phyloP scores from a whole-genome alignment of 2,113 vertebrate genomes.

The Passer domesticus region DNA sequence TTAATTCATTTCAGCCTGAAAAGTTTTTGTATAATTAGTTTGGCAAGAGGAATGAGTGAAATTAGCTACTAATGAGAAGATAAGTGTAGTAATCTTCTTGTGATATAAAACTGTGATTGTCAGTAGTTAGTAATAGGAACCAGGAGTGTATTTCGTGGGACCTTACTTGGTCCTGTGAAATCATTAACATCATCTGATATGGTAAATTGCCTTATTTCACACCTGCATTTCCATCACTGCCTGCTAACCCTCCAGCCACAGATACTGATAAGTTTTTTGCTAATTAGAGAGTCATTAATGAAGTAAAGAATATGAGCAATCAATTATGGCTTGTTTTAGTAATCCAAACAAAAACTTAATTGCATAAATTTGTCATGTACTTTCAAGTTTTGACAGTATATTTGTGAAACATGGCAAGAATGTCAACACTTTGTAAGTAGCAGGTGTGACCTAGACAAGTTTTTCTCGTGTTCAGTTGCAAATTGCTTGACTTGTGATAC shows the following conservation, averaged over 20 bases:
- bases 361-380: conserved; percentile 50
- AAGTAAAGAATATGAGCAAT: conserved; percentile 70
- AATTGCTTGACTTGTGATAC: conserved; percentile 12
- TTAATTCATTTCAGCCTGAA: conserved; percentile 73
- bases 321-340: conserved; percentile 60
- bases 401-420: conserved; percentile 52
- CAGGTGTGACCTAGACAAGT: conserved; percentile 20
- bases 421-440: conserved; percentile 18
- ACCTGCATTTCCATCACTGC: conserved; percentile 67
- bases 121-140: conserved; percentile 65
- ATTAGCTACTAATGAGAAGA: conserved; percentile 80
- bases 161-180: conserved; percentile 63
- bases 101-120: conserved; percentile 69
- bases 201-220: conserved; percentile 73
- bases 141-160: conserved; percentile 62
- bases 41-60: conserved; percentile 72
- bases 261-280: conserved; percentile 67
- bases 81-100: conserved; percentile 73
- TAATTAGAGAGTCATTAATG: conserved; percentile 74
- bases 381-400: conserved; percentile 49
- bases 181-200: conserved; percentile 70
- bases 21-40: conserved; percentile 71
- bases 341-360: conserved; percentile 62
- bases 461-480: conserved; percentile 8
- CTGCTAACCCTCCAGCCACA: conserved; percentile 67